Evolutionary conservation across 2,888 invertebrate species (phyloP), one percentile per base, ranked within the genome.

Genomic region (Bibio marci): DNA sequence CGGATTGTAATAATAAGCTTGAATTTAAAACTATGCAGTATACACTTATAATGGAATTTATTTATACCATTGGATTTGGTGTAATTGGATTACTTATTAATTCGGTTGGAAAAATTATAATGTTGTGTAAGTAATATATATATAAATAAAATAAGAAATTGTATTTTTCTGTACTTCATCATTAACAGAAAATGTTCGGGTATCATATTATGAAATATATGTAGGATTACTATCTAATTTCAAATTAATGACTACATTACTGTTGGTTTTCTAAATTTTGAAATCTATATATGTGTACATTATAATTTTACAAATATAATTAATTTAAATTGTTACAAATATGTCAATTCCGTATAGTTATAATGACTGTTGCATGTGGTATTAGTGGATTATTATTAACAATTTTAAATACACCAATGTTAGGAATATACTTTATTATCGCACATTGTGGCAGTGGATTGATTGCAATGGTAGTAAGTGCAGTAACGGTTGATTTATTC

Each of bases 401-500:
- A 51, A 48, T 26, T 47, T 52, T 4, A 1, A 41, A 49, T 32
- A 45, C 44, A 13, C 54, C 55, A 6, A 45, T 51, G 45, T 17
- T 53, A n/a, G 46, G 51, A 4, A 49, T 52, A 6, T 55, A 55
- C 40, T 40, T 55, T 6, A 55, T 52, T 41, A 41, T 55, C 2
- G 42, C 50, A 2, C 41, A 55, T 10, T 41, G 56, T 11, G 41
- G 49, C 3, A 50, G 50, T 35, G 57, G 57, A 2, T 35, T 57
- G n/a, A 52, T 46, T 4, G 50, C 57, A 7, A 54, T 51, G 37
- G 53, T 58, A 1, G 46, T 58, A 1, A 58, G 52, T 47, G 53
- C 56, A 5, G 49, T 53, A 12, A 53, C 55, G 7, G 55, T 59
- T 3, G 59, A 58, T 38, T 40, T 58, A 6, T 58, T 51, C 46